These are phyloP conservation scores for Chlamydotis undulata DNA, from an alignment of 2,113 vertebrate genomes.

Conservation along the genomic window DNA sequence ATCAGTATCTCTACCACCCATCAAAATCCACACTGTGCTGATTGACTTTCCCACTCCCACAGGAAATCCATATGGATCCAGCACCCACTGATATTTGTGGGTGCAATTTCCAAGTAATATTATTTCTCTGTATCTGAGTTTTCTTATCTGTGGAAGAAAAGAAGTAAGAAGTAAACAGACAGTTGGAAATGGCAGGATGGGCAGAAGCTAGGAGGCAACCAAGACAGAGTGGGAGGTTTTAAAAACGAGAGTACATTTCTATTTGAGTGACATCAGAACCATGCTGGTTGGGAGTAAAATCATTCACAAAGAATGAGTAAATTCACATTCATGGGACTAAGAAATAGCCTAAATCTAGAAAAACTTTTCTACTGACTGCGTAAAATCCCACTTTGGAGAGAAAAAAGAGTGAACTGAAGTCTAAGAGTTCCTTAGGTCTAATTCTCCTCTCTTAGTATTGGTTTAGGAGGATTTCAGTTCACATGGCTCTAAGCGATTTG, in stretches of 20 bases:
- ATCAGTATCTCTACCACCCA: not conserved
- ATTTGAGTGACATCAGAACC: not conserved
- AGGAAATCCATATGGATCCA: not conserved
- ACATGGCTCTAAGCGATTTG: not conserved
- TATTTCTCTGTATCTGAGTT: not conserved
- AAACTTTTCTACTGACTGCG: not conserved
- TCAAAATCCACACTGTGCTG: not conserved
- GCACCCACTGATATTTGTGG: not conserved
- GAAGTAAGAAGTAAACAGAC: not conserved
- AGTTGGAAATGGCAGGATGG: not conserved
- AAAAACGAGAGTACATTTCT: not conserved
- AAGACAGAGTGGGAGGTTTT: not conserved
- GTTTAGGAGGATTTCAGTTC: not conserved
- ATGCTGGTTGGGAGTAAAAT: not conserved
- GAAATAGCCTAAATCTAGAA: not conserved
- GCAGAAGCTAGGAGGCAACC: not conserved
- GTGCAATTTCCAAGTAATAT: not conserved
- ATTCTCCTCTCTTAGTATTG: not conserved
- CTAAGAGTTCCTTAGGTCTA: not conserved
- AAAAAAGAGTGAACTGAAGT: not conserved
- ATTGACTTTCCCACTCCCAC: not conserved
- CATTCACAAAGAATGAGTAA: not conserved
- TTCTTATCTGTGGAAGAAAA: not conserved
- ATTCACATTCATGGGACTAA: not conserved
- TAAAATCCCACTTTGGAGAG: not conserved